phyloP scores from a whole-genome alignment of 2,113 vertebrate species.

The Upupa epops region DNA sequence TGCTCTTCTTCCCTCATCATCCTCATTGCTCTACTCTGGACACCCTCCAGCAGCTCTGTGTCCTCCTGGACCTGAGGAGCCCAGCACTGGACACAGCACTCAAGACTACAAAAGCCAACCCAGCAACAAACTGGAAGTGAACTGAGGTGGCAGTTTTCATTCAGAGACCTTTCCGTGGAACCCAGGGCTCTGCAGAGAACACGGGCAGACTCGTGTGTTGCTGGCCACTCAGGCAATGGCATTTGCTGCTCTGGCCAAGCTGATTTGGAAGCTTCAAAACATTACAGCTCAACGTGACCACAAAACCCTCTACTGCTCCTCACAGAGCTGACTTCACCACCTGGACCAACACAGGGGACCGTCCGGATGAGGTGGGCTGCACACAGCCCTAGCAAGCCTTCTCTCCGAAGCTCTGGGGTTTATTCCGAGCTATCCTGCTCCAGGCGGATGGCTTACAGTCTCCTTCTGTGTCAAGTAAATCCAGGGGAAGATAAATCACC shows the following conservation, averaged over 20 bases:
- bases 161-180: background rate
- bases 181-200: fast-evolving
- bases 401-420: background rate
- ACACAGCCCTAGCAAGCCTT: background rate
- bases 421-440: background rate
- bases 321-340: background rate
- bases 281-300: background rate
- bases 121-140: background rate
- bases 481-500: conserved; percentile 29
- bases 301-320: background rate
- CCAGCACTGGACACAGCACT: background rate
- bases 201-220: background rate
- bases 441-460: conserved; percentile 11
- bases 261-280: background rate
- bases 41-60: too few species aligned
- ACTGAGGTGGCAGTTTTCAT: fast-evolving
- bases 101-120: background rate
- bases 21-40: too few species aligned
- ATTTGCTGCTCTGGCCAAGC: background rate
- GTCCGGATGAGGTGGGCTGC: background rate
- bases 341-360: background rate
- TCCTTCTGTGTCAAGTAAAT: conserved; percentile 13
- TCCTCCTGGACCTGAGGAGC: too few species aligned
- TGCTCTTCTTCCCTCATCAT: too few species aligned
- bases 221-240: too few species aligned